Conservation (phyloP, 2,113 vertebrate species). For the Mus pahari region DNA sequence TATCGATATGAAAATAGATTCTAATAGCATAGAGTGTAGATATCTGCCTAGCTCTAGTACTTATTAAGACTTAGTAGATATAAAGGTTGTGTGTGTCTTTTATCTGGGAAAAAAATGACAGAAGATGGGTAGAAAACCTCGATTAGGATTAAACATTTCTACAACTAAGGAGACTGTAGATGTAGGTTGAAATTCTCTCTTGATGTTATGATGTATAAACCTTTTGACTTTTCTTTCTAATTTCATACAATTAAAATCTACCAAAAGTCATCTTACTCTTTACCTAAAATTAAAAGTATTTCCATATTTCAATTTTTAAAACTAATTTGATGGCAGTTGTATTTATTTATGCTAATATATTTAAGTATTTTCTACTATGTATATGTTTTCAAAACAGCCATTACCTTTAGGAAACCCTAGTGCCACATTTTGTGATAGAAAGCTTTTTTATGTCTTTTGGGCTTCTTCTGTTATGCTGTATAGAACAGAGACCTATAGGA, state of each 20-base stretch:
- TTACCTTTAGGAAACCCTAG: neutral
- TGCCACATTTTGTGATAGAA: neutral
- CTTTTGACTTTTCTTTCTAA: neutral
- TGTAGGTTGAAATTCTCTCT: neutral
- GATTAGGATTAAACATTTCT: too few species aligned
- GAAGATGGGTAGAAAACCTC: too few species aligned
- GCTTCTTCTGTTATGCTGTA: neutral
- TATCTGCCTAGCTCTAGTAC: too few species aligned
- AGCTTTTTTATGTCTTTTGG: neutral
- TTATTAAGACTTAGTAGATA: too few species aligned
- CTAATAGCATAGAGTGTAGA: too few species aligned
- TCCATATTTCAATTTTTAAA: neutral
- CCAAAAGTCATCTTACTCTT: neutral
- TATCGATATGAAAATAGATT: too few species aligned
- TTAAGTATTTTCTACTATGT: neutral
- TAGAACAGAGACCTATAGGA: neutral
- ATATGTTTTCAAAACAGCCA: neutral
- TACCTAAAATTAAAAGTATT: neutral
- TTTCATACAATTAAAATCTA: neutral
- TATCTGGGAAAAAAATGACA: too few species aligned
- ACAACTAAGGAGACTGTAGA: neutral
- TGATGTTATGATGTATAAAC: neutral
- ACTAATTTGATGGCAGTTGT: neutral
- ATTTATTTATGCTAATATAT: neutral
- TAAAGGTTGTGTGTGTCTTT: too few species aligned